These are phyloP conservation scores for Drosophila demipolita DNA, from an alignment of 2,888 invertebrate genomes.

Conservation along the genomic window DNA sequence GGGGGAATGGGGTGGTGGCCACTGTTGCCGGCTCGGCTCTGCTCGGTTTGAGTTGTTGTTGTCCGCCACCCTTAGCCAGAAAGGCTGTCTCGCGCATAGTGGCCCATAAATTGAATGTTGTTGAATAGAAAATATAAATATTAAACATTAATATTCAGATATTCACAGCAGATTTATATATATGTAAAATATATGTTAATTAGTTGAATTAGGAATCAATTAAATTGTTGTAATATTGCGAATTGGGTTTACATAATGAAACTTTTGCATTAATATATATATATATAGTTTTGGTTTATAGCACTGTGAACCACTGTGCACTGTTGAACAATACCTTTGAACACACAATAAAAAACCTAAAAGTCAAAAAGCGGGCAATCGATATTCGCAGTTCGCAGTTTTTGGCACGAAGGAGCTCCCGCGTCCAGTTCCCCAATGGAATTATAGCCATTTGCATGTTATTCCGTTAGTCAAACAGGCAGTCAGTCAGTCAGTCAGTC, in stretches of 20 bases:
- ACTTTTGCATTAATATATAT: not conserved
- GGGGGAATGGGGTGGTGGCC: not conserved
- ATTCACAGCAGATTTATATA: not conserved
- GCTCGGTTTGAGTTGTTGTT: conserved; percentile 10
- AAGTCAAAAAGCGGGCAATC: conserved; percentile 52
- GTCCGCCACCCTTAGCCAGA: conserved; percentile 40
- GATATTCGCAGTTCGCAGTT: conserved; percentile 56
- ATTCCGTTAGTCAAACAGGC: conserved; percentile 13
- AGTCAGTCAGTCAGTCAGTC: not conserved
- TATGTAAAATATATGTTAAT: not conserved
- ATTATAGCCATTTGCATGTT: conserved; percentile 41
- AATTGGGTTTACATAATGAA: not conserved
- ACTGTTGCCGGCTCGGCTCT: conserved; percentile 15
- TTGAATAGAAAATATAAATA: not conserved
- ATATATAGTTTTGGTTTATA: not conserved
- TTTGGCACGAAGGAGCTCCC: conserved; percentile 47
- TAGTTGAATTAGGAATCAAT: not conserved
- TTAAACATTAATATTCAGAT: not conserved
- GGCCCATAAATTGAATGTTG: not conserved
- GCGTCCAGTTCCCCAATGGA: conserved; percentile 19
- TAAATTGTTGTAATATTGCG: not conserved
- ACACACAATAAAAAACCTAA: conserved; percentile 35
- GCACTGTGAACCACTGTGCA: conserved; percentile 27
- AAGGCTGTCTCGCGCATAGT: conserved; percentile 23
- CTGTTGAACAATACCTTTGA: conserved; percentile 27